Evolutionary conservation across 2,113 vertebrate genomes (phyloP).

Genomic region (Merops nubicus): DNA sequence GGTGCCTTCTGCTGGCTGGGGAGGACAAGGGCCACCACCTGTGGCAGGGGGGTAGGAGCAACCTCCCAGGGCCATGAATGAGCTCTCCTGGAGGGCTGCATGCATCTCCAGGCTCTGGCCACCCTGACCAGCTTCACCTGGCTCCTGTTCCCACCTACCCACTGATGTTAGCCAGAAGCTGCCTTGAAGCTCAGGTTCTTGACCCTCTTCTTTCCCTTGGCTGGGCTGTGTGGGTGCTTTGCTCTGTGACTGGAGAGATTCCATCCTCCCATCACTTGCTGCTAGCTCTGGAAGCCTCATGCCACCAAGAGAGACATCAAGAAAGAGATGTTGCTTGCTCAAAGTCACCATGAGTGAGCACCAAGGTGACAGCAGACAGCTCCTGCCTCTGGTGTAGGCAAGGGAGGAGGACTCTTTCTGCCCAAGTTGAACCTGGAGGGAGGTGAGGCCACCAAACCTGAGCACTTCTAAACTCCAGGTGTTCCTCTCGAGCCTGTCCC

Average conservation of each 20-base stretch:
- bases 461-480: neutral
- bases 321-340: neutral
- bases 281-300: neutral
- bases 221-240: neutral
- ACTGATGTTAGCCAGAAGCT: neutral
- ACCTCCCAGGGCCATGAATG: fast-evolving
- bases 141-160: neutral
- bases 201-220: fast-evolving
- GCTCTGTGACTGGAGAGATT: fast-evolving
- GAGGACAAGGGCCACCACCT: too few relatives aligned
- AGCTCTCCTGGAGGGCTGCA: neutral
- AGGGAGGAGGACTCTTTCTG: neutral
- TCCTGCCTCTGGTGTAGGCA: neutral
- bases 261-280: neutral
- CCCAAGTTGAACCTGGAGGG: neutral
- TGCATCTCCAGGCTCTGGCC: neutral
- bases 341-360: neutral
- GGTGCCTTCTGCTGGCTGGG: neutral
- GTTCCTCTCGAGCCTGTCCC: neutral
- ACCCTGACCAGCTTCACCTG: neutral
- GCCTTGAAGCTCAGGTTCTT: neutral
- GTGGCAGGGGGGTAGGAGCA: neutral
- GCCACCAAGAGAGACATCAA: fast-evolving
- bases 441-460: neutral
- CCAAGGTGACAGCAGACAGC: neutral